Evolutionary conservation across 1,140 invertebrate genomes (phyloP), one percentile per base, ranked within the genome.

Genomic region (Micrasema longulum): DNA sequence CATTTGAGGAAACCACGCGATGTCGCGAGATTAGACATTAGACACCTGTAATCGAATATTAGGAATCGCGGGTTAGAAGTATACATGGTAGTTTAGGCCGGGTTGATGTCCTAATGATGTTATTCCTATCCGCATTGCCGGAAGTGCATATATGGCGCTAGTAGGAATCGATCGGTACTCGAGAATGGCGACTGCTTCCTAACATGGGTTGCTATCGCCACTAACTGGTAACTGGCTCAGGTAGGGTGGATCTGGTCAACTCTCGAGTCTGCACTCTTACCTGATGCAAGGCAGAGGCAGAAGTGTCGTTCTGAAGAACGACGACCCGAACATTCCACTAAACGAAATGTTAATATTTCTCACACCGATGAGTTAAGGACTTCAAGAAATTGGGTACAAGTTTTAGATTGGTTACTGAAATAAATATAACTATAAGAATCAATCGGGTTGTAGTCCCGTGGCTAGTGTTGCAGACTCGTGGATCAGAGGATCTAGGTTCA

Each of bases 111-210:
- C 71, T 26, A 55, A 31, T 23, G 35, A 68, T 68, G 26, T 50
- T 72, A 50, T 73, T 73, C 60, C 63, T 43, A 20, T 57, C 64
- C 52, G 55, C 65, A 68, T 35, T 68, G 52, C 64, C 71, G 71
- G 71, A 73, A 73, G 66, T 47, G 26, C 48, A 45, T 71, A 50
- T 65, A 71, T 31, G 69, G 52, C 47, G 31, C 26, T 53, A 9
- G 50, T 38, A 60, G 63, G 26, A 55, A 64, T 10, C 62, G 70
- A 72, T 57, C 70, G 38, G 55, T 66, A 65, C 16, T 16, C 60
- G 38, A 57, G 20, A 26, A 10, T 35, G 70, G 57, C 36, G 70
- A 38, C 60, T 72, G 31, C 22, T 12, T 26, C 50, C 63, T 12
- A 52, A 60, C 36, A 72, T 66, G 70, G 70, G n/a, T 6, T 31